Base-by-base conservation (phyloP, 92 coral and sea anemone species). In the Ricordea florida region DNA sequence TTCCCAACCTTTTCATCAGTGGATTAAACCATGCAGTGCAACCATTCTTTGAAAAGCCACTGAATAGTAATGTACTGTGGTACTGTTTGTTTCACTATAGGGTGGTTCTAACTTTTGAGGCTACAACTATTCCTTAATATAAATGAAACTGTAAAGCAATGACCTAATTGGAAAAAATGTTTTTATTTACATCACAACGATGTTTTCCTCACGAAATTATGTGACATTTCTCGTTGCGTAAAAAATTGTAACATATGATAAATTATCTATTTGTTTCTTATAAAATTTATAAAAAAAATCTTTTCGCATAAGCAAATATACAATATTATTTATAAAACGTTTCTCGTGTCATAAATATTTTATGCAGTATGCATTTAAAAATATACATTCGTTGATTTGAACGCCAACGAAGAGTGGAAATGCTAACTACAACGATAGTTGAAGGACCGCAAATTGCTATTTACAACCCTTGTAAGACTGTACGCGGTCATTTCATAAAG, bases 181-280 rank as follows among this genome's bases (percentile, higher is more conserved):
- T 82, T 82, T 82, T 82, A 82, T 82, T 82, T 82, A 82, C 87
- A 82, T 74, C 70, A 33, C 72, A 62, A 74, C 52, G 59, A 78
- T 73, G 76, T 82, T 53, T 38, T 29, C 45, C 63, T 66, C 72
- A 50, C 53, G 72, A 56, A 82, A 56, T 82, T 82, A 82, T 74
- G 82, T 76, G 87, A 55, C 79, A 36, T 58, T 70, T 50, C 44
- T 47, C 62, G 87, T 72, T 79, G 85, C 42, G 70, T 58, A 82
- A 84, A 77, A 84, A 79, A 82, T 65, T 75, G 71, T 74, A 68
- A 62, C 58, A 88, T 71, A 79, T 78, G 62, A 89, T 89, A 89
- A 89, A 85, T 89, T 89, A 89, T 84, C 85, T 84, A 79, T 89
- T 85, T 80, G n/a, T 74, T 76, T 82, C 87, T 86, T 80, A 75